Evolutionary conservation across 1,140 invertebrate species (phyloP).

Genomic region (Papilio machaon): DNA sequence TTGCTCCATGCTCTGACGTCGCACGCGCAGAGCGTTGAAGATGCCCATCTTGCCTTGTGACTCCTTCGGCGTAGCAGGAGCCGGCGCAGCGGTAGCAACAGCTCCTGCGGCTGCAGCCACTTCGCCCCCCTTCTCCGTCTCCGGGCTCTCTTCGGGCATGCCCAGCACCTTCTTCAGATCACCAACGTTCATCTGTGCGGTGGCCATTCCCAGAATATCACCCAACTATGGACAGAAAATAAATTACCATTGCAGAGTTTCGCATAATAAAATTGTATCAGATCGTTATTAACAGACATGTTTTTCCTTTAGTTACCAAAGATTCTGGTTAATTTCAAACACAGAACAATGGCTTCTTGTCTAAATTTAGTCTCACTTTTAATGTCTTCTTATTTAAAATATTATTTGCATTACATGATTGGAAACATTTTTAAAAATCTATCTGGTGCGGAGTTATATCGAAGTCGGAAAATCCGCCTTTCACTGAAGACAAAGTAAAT

Average conservation of each 20-base stretch:
- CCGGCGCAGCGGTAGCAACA: background rate
- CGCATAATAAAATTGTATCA: background rate
- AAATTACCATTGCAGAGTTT: background rate
- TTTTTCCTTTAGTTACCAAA: background rate
- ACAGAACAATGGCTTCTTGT: background rate
- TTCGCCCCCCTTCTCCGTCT: background rate
- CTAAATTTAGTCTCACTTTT: background rate
- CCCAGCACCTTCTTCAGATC: slow-evolving; percentile 94
- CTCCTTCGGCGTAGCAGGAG: background rate
- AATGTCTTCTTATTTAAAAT: background rate
- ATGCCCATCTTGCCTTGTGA: background rate
- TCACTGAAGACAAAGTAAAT: background rate
- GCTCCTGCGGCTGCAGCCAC: background rate
- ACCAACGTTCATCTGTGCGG: slow-evolving; percentile 95
- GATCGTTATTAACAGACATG: background rate
- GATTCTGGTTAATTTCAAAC: background rate
- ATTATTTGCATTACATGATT: background rate
- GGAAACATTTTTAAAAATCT: background rate
- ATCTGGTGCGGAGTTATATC: background rate
- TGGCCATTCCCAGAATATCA: slow-evolving; percentile 94
- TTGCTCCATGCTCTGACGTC: slow-evolving; percentile 97
- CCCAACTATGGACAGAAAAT: slow-evolving; percentile 85
- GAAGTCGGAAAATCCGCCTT: background rate
- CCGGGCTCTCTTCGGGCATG: slow-evolving; percentile 81
- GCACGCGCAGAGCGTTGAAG: slow-evolving; percentile 84